Evolutionary conservation across 2,113 vertebrate genomes (phyloP).

Genomic region (Xyrauchen texanus): DNA sequence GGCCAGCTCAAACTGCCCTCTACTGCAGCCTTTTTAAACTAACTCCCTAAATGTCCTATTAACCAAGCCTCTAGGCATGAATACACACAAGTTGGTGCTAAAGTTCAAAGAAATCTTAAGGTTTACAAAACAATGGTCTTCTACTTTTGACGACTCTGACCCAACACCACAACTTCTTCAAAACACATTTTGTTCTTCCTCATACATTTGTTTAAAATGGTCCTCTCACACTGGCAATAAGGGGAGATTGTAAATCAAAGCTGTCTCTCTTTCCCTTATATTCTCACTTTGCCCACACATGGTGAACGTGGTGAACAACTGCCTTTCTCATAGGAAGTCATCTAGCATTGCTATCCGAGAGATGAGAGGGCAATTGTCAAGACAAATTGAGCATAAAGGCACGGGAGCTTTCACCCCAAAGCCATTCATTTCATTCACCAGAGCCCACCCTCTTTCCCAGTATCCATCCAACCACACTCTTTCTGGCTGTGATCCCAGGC

Average conservation of each 20-base stretch:
- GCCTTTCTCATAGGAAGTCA: slow-evolving; percentile 52
- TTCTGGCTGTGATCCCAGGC: slow-evolving; percentile 53
- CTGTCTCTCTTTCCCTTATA: slow-evolving; percentile 33
- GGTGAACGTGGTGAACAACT: slow-evolving; percentile 48
- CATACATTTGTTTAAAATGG: neutral
- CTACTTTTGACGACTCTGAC: neutral
- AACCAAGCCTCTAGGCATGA: slow-evolving; percentile 24
- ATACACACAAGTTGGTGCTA: no score
- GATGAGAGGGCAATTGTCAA: slow-evolving; percentile 54
- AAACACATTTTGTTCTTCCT: neutral
- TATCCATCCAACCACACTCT: slow-evolving; percentile 49
- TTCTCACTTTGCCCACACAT: slow-evolving; percentile 51
- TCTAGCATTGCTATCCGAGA: slow-evolving; percentile 44
- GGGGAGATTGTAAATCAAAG: slow-evolving; percentile 52
- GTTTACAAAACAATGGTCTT: no score
- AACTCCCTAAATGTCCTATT: slow-evolving; percentile 13
- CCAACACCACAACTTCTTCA: neutral
- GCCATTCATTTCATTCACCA: slow-evolving; percentile 46
- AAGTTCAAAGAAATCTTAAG: no score
- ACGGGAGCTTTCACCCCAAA: slow-evolving; percentile 44
- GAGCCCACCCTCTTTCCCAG: slow-evolving; percentile 39
- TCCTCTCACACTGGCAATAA: slow-evolving; percentile 34
- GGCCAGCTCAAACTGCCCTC: slow-evolving; percentile 20
- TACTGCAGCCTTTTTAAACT: neutral
- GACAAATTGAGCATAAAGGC: slow-evolving; percentile 59